phyloP scores from a whole-genome alignment of 2,113 vertebrate genomes.

The Cygnus buccinator region DNA sequence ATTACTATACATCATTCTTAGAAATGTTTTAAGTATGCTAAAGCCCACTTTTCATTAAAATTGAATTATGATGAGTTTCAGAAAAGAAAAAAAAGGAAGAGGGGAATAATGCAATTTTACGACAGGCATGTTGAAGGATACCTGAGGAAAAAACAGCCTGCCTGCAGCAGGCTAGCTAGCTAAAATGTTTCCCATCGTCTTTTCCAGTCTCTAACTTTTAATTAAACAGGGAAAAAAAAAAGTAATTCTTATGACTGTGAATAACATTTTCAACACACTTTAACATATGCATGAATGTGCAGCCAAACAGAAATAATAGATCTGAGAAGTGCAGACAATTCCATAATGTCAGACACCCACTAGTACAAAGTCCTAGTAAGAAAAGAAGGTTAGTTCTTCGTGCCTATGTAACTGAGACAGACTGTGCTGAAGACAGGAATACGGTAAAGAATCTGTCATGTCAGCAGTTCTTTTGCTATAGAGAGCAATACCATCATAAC shows the following conservation, averaged over 20 bases:
- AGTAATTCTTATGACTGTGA: neutral
- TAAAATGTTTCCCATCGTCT: neutral
- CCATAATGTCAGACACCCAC: neutral
- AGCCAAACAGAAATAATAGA: neutral
- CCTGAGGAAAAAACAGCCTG: neutral
- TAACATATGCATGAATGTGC: neutral
- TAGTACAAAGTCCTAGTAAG: neutral
- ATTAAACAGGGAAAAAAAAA: neutral
- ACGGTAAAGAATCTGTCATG: neutral
- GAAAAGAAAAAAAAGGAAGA: neutral
- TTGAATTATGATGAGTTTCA: neutral
- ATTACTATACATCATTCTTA: neutral
- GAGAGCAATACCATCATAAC: neutral
- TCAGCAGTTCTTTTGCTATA: neutral
- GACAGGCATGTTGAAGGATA: neutral
- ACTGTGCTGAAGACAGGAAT: neutral
- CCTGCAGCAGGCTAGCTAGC: neutral
- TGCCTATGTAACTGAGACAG: neutral
- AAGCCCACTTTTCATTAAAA: constrained; percentile 8
- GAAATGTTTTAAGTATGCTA: neutral
- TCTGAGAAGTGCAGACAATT: neutral
- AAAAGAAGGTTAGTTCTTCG: neutral
- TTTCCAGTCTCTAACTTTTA: neutral
- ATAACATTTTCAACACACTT: neutral
- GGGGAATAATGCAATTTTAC: neutral